phyloP scores from a whole-genome alignment of 1,140 invertebrate species.

The Matsumurasca onukii region DNA sequence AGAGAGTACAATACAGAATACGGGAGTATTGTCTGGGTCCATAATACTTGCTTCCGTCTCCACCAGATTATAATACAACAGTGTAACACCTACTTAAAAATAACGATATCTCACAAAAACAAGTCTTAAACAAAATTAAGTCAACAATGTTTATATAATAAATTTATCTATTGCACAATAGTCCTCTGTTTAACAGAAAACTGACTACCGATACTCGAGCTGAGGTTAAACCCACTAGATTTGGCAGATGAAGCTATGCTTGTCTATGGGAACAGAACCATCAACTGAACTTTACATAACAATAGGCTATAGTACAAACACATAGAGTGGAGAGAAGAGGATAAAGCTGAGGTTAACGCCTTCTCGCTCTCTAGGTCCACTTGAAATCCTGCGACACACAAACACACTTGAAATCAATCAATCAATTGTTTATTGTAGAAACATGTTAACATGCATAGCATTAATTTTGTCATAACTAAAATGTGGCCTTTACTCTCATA shows the following conservation, averaged over 20 bases:
- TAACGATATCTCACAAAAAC: conserved; percentile 6
- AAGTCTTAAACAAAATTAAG: conserved; percentile 21
- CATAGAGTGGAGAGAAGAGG: neutral
- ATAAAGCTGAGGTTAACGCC: neutral
- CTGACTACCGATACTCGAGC: conserved; percentile 1
- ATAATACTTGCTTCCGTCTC: neutral
- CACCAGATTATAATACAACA: conserved; percentile 3
- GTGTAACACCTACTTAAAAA: conserved; percentile 11
- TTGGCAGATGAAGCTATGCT: conserved; percentile 13
- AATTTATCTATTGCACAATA: conserved; percentile 25
- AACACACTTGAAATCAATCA: neutral
- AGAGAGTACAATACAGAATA: neutral
- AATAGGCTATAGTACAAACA: conserved; percentile 22
- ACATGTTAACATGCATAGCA: too few species aligned
- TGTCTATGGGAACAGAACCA: neutral
- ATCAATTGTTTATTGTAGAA: too few species aligned
- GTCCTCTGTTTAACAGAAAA: conserved; percentile 27
- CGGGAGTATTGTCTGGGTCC: conserved; percentile 21
- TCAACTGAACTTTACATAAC: conserved; percentile 19
- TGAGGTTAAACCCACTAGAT: conserved; percentile 9
- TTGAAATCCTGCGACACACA: conserved; percentile 11
- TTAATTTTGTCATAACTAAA: too few species aligned
- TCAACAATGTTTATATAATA: conserved; percentile 21
- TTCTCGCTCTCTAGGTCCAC: conserved; percentile 11
- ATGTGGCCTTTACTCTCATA: too few species aligned